Conservation (phyloP, 2,113 vertebrate species). For the Rhinoderma darwinii region DNA sequence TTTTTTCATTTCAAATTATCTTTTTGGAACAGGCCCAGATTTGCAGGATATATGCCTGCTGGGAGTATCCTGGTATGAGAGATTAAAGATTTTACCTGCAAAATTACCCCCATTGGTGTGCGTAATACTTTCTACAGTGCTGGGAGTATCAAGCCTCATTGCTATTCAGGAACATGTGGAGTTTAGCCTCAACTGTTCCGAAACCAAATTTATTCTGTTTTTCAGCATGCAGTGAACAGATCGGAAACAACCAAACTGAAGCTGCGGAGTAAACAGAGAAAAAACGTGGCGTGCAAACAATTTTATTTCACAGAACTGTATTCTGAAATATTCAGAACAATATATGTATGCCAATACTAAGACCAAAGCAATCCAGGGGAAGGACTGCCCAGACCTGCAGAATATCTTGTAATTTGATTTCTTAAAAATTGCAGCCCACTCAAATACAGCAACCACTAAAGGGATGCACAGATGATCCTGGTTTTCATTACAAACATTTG, state of each 20-base stretch:
- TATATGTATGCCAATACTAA: not conserved
- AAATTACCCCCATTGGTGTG: too few species aligned
- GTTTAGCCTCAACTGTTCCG: constrained; percentile 3
- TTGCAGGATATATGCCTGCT: constrained; percentile 1
- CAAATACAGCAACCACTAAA: too few species aligned
- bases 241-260: not conserved
- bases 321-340: not conserved
- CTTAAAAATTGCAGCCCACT: not conserved
- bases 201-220: constrained; percentile 26
- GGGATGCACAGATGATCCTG: too few species aligned
- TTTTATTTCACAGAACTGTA: not conserved
- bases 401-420: not conserved
- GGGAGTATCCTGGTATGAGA: too few species aligned
- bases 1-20: not conserved
- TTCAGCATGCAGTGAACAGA: constrained; percentile 15
- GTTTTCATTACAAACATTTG: not conserved
- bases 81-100: too few species aligned
- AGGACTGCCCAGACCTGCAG: not conserved
- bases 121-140: too few species aligned
- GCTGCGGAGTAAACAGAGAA: not conserved
- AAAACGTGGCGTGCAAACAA: not conserved
- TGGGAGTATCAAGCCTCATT: constrained; percentile 36
- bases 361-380: not conserved
- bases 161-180: constrained; percentile 31
- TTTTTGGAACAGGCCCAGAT: constrained; percentile 12